A percentile compares a stretch with the other conserved stretches of the same genome.
Conservation (phyloP, 2,797 vertebrate genomes). For the Poeciliopsis paucimaculata region DNA sequence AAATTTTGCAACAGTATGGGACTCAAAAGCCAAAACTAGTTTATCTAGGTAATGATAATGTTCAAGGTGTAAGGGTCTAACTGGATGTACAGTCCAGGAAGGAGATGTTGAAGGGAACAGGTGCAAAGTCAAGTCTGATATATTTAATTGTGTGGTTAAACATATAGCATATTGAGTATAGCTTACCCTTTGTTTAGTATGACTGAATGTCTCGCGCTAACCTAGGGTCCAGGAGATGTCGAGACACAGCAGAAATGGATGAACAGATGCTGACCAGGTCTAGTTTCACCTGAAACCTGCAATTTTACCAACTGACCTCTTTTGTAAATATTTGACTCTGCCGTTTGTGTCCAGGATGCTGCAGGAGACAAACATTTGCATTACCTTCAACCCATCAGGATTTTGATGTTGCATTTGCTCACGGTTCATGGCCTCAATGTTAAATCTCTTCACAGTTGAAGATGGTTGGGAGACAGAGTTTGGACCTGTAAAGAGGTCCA, state of each 20-base stretch:
- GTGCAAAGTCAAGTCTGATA: no score
- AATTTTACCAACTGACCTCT: conserved; percentile 66
- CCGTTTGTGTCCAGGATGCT: conserved; percentile 66
- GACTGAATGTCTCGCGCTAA: conserved; percentile 43
- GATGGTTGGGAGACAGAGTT: neutral
- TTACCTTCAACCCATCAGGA: neutral
- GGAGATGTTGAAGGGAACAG: no score
- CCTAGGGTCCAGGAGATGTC: conserved; percentile 40
- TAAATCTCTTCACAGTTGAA: conserved; percentile 17
- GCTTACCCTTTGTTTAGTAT: conserved; percentile 77
- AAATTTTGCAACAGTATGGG: no score
- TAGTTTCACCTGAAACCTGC: conserved; percentile 54
- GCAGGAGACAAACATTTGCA: neutral
- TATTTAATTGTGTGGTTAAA: no score
- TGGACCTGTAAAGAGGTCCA: neutral
- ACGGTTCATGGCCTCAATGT: conserved; percentile 67
- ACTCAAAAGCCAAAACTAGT: no score
- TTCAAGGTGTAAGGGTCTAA: no score
- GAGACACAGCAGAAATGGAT: conserved; percentile 74
- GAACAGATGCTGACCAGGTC: conserved; percentile 60
- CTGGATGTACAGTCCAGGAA: no score
- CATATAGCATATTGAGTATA: no score
- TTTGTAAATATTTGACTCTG: conserved; percentile 55
- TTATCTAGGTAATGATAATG: no score
- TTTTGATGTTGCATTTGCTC: rapidly evolving